These are phyloP conservation scores for Heterochromis multidens DNA, from an alignment of 2,113 vertebrate species.

Conservation along the genomic window DNA sequence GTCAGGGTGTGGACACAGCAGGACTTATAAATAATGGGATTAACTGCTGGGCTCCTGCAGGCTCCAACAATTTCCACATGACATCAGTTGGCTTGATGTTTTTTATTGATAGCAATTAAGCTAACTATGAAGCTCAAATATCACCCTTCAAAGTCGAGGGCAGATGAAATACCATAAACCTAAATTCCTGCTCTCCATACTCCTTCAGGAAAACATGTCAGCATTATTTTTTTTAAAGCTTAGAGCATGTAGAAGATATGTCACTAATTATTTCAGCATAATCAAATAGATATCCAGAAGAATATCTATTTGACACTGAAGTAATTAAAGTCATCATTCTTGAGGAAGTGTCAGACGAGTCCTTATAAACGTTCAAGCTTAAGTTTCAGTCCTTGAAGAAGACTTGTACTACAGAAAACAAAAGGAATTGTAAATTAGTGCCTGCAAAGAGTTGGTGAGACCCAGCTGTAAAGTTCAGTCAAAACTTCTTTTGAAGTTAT, in stretches of 20 bases:
- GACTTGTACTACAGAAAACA: not conserved
- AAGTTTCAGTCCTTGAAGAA: not conserved
- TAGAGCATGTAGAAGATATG: not conserved
- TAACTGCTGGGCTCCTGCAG: not conserved
- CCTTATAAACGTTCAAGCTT: not conserved
- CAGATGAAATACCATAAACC: not conserved
- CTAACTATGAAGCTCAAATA: not conserved
- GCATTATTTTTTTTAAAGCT: not conserved
- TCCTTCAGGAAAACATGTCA: not conserved
- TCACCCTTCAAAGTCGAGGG: not conserved
- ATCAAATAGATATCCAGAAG: not conserved
- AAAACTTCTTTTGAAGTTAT: not conserved
- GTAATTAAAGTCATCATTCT: not conserved
- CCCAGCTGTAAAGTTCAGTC: not conserved
- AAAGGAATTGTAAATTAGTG: not conserved
- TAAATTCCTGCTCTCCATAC: not conserved
- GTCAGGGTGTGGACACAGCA: not conserved
- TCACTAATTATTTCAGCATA: not conserved
- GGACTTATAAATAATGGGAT: conserved; percentile 10
- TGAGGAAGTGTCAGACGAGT: not conserved
- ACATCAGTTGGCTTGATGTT: not conserved
- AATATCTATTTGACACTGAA: not conserved
- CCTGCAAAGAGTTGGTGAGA: not conserved
- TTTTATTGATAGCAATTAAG: conserved; percentile 9
- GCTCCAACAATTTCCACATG: conserved; percentile 3